Evolutionary conservation across 2,888 invertebrate species (phyloP).

Genomic region (Yponomeuta plumbellus): DNA sequence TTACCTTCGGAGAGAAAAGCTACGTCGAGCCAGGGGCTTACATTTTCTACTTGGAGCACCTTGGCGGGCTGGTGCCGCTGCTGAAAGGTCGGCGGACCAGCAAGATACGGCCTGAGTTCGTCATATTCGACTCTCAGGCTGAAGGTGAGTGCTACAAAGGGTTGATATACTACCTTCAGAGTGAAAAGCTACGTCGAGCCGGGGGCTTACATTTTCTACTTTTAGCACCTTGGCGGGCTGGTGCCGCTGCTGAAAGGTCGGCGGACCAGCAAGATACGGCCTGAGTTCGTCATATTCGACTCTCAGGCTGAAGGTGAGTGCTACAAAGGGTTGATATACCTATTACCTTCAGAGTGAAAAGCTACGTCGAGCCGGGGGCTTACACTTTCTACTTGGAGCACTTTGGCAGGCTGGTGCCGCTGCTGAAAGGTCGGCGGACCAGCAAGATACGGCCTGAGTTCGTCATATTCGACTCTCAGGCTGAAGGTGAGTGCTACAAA

Average conservation of each 20-base stretch:
- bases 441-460: slow-evolving; percentile 99
- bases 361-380: slow-evolving; percentile 85
- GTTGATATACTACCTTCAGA: too few species aligned
- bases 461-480: slow-evolving; percentile 96
- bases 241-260: slow-evolving; percentile 97
- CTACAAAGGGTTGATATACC: too few species aligned
- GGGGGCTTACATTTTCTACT: slow-evolving; percentile 92
- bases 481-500: slow-evolving; percentile 87
- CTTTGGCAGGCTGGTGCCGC: slow-evolving; percentile 95
- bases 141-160: slow-evolving; percentile 83
- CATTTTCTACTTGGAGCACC: slow-evolving; percentile 94
- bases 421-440: slow-evolving; percentile 95
- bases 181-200: slow-evolving; percentile 47
- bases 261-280: slow-evolving; percentile 95
- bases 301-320: slow-evolving; percentile 90
- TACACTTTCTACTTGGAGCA: slow-evolving; percentile 96
- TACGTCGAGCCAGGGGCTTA: slow-evolving; percentile 88
- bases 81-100: slow-evolving; percentile 96
- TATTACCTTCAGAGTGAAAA: too few species aligned
- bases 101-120: slow-evolving; percentile 98
- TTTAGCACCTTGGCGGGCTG: slow-evolving; percentile 95
- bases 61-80: slow-evolving; percentile 96
- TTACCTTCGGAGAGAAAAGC: too few species aligned
- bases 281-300: slow-evolving; percentile 98
- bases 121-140: slow-evolving; percentile 95